Conservation (phyloP, 2,797 vertebrate genomes). For the Lithobates sylvaticus region DNA sequence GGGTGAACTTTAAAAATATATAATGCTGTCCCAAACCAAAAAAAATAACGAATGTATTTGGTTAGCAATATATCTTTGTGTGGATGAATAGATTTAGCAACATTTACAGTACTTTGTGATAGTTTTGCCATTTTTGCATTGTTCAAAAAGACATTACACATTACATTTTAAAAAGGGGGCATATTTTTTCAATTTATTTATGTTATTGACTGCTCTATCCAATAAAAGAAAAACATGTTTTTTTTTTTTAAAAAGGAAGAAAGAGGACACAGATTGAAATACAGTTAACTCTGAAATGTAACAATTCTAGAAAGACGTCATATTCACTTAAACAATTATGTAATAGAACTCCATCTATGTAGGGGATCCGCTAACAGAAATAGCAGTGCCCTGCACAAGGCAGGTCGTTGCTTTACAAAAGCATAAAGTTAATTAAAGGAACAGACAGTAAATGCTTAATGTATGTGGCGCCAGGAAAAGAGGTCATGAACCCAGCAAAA, state of each 20-base stretch:
- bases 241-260: neutral
- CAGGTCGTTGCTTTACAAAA: neutral
- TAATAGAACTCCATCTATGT: neutral
- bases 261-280: neutral
- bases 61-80: neutral
- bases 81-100: neutral
- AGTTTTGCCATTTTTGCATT: too few relatives aligned
- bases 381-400: neutral
- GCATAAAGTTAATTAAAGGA: constrained; percentile 19
- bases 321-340: constrained; percentile 3
- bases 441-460: constrained; percentile 1
- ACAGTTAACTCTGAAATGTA: neutral
- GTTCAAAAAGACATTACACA: too few relatives aligned
- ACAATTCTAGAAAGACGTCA: neutral
- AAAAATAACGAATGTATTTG: too few relatives aligned
- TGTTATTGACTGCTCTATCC: neutral
- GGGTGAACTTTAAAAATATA: neutral
- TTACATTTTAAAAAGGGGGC: too few relatives aligned
- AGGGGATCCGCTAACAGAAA: neutral
- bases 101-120: neutral
- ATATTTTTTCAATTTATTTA: neutral
- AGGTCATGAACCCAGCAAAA: constrained; percentile 34
- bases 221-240: neutral
- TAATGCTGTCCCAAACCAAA: neutral
- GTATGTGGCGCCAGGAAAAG: constrained; percentile 25